Conservation (phyloP, 2,113 vertebrate genomes). For the Hymenochirus boettgeri region DNA sequence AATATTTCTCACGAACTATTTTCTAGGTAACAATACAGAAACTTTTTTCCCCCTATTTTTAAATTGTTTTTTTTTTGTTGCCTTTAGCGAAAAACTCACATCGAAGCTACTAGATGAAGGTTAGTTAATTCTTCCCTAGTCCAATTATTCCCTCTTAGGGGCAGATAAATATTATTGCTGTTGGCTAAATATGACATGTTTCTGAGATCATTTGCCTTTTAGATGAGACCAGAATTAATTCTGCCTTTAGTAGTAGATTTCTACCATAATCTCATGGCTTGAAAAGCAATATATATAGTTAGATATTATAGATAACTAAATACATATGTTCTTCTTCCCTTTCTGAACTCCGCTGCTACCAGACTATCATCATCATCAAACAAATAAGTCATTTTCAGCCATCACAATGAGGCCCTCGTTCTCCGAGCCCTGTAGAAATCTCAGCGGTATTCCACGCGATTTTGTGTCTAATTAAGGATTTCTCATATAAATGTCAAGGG, state of each 20-base stretch:
- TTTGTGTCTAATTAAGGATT: conserved; percentile 46
- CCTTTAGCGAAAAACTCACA: no score
- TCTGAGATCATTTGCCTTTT: conserved; percentile 16
- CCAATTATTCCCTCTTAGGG: conserved; percentile 23
- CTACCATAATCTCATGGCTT: neutral
- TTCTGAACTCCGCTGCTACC: conserved; percentile 31
- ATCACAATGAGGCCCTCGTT: conserved; percentile 40
- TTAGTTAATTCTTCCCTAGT: neutral
- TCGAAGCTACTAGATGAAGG: no score
- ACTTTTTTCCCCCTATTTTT: no score
- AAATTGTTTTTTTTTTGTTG: no score
- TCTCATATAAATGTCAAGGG: conserved; percentile 45
- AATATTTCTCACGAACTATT: no score
- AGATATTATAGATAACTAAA: no score
- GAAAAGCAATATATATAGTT: neutral
- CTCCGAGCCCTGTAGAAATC: conserved; percentile 31
- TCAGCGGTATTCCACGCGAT: conserved; percentile 39
- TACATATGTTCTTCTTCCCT: conserved; percentile 13
- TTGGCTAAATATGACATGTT: conserved; percentile 1
- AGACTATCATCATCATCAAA: conserved; percentile 31
- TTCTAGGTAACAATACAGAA: no score
- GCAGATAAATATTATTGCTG: neutral
- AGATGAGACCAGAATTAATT: conserved; percentile 13
- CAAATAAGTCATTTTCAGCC: conserved; percentile 40
- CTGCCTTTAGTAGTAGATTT: neutral